Conservation (phyloP, 2,888 invertebrate species). For the Limnephilus marmoratus region DNA sequence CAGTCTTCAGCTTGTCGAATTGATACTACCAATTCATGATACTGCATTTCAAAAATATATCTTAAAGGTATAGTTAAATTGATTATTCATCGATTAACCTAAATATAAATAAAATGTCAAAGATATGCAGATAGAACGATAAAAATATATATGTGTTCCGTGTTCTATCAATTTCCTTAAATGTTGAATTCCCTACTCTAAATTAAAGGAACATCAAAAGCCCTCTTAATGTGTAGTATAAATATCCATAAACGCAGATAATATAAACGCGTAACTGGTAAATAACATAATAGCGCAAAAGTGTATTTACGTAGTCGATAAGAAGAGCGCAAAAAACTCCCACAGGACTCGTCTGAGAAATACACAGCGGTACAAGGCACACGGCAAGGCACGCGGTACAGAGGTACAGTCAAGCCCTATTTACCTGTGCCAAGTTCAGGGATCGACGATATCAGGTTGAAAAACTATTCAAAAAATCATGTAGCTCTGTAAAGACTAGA, state of each 20-base stretch:
- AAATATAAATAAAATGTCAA: no score
- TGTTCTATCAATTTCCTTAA: background rate
- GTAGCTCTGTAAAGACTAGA: no score
- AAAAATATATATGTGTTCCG: background rate
- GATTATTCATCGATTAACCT: no score
- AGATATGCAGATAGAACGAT: no score
- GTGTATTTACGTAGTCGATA: slow-evolving; percentile 66
- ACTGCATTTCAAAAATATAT: no score
- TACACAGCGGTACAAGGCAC: slow-evolving; percentile 53
- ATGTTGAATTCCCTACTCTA: background rate
- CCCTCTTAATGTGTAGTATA: slow-evolving; percentile 24
- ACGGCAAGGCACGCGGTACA: slow-evolving; percentile 23
- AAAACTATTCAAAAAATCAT: background rate
- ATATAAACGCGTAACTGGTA: slow-evolving; percentile 59
- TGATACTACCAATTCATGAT: no score
- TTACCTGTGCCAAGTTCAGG: background rate
- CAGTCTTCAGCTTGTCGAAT: no score
- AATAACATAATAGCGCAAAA: slow-evolving; percentile 64
- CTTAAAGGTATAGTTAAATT: no score
- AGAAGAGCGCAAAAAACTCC: slow-evolving; percentile 65
- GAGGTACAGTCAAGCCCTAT: background rate
- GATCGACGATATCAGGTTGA: background rate
- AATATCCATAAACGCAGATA: slow-evolving; percentile 50
- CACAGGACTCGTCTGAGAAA: slow-evolving; percentile 61
- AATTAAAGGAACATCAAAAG: slow-evolving; percentile 36